Base-by-base conservation (phyloP, 2,113 vertebrate species). In the Stercorarius parasiticus region DNA sequence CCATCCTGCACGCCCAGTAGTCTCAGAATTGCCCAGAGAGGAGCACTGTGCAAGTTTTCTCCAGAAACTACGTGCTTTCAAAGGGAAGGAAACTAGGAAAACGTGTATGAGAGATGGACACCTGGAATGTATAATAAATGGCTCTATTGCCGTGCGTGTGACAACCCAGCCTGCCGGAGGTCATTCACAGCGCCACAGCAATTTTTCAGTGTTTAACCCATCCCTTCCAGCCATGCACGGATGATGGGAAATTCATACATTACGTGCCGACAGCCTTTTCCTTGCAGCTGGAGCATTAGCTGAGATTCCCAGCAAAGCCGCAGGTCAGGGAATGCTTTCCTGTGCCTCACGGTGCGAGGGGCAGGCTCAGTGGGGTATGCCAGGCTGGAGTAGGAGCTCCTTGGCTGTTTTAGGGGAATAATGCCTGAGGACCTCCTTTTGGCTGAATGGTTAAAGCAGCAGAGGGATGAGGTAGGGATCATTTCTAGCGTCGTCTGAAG, bases 41-140 rank as follows among this genome's bases (percentile, higher is more conserved):
- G 20, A 71, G 12, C 65, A 32, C 26, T 0, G 0, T 1, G 0
- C 10, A 27, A 66, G 38, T 5, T 76, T 38, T 30, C 29, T 17
- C n/a, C 56, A 64, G 47, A 64, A 82, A 58, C 14, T 0, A 6
- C 0, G 0, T 30, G 16, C 14, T 80, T 86, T 52, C 19, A 58
- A 74, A 86, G 69, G 29, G 32, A 43, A 91, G 23, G 50, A 50
- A 78, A 18, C 8, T 2, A 23, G 59, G 64, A 49, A 65, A 74
- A 66, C 2, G 8, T 42, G 4, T 34, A 36, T 8, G 13, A 47
- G 79, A 88, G 64, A 70, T 17, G 59, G 82, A 78, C 76, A 93
- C 89, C 86, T 95, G 89, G 91, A 78, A 66, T 23, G 38, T 50
- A 30, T 66, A 86, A 94, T 53, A 84, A 79, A 95, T 86, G 50